Percentiles rank a stretch among this genome's conserved stretches.
phyloP scores from a whole-genome alignment of 2,113 vertebrate species.

The Sturnira hondurensis region DNA sequence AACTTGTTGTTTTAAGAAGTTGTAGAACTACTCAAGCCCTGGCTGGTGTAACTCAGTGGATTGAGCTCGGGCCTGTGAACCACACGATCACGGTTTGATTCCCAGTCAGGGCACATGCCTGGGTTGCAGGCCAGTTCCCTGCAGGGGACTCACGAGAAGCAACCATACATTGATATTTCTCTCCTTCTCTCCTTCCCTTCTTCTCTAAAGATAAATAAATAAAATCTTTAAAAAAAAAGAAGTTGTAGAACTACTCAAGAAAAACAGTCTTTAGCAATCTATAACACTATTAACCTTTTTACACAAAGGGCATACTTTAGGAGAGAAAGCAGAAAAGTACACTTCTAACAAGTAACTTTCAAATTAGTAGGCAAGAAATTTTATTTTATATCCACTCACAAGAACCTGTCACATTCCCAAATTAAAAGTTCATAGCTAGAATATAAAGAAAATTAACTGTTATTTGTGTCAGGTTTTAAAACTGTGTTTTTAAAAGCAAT shows the following conservation, averaged over 20 bases:
- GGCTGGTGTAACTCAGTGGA: too few relatives aligned
- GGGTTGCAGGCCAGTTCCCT: too few relatives aligned
- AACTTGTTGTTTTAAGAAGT: conserved; percentile 66
- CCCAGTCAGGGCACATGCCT: too few relatives aligned
- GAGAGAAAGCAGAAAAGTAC: conserved; percentile 83
- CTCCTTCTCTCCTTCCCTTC: too few relatives aligned
- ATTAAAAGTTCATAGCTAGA: conserved; percentile 78
- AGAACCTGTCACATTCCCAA: conserved; percentile 80
- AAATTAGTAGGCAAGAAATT: conserved; percentile 77
- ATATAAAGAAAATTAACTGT: conserved; percentile 66
- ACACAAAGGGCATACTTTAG: conserved; percentile 85
- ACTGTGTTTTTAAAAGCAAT: too few relatives aligned
- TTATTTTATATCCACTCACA: conserved; percentile 78
- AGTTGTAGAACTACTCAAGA: conserved; percentile 79
- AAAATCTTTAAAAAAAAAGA: too few relatives aligned
- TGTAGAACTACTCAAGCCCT: conserved; percentile 79
- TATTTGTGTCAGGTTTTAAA: too few relatives aligned
- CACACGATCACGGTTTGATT: too few relatives aligned
- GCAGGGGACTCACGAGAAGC: too few relatives aligned
- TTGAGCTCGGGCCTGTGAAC: too few relatives aligned
- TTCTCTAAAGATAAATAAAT: too few relatives aligned
- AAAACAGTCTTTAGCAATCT: conserved; percentile 71
- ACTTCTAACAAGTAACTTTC: conserved; percentile 90
- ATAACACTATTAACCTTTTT: conserved; percentile 89
- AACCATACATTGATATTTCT: too few relatives aligned